Conservation (phyloP, 2,113 vertebrate genomes). For the Perca schrenkii region DNA sequence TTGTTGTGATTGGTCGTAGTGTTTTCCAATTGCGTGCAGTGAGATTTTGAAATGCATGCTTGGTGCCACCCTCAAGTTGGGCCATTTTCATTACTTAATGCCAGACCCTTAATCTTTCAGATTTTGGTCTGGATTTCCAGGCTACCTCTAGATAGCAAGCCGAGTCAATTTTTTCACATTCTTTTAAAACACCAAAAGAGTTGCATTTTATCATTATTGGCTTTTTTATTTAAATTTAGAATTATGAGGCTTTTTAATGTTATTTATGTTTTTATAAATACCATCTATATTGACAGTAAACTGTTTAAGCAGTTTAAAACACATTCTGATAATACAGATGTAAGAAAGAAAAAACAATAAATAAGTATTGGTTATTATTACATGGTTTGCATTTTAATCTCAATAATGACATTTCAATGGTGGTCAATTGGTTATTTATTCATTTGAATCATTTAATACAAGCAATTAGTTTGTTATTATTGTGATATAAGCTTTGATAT, state of each 20-base stretch:
- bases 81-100: too few species aligned
- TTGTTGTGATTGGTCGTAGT: too few species aligned
- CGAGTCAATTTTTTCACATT: neutral
- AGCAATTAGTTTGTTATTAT: neutral
- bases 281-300: neutral
- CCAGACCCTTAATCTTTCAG: too few species aligned
- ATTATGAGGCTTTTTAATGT: too few species aligned
- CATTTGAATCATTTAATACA: neutral
- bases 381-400: too few species aligned
- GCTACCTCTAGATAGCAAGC: neutral
- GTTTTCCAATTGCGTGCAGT: too few species aligned
- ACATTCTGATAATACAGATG: neutral
- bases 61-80: too few species aligned
- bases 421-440: conserved; percentile 2
- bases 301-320: neutral
- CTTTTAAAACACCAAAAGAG: neutral
- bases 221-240: neutral
- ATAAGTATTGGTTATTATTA: too few species aligned
- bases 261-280: neutral
- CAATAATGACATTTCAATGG: neutral
- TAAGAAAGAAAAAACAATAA: too few species aligned
- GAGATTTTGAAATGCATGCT: too few species aligned
- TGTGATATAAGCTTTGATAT: neutral
- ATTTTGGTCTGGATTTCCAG: too few species aligned
- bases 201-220: neutral